phyloP scores from a whole-genome alignment of 2,113 vertebrate genomes.

The Oenanthe oenanthe region DNA sequence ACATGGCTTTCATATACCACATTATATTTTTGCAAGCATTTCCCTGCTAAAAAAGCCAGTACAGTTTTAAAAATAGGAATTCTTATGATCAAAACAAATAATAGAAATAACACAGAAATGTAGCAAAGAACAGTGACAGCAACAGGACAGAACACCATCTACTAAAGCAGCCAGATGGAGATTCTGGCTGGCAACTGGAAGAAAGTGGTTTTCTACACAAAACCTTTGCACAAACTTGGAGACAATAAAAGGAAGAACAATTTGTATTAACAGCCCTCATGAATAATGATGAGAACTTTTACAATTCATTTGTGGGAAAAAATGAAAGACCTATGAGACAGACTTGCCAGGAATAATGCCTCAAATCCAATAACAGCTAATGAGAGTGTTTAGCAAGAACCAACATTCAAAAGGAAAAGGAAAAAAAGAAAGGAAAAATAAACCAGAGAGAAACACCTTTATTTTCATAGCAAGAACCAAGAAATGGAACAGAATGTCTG shows the following conservation, averaged over 20 bases:
- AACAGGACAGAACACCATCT: neutral
- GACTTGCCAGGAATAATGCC: neutral
- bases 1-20: neutral
- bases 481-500: neutral
- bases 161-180: neutral
- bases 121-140: neutral
- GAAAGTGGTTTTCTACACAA: neutral
- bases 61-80: neutral
- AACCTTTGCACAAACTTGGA: neutral
- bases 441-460: neutral
- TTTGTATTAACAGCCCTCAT: neutral
- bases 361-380: neutral
- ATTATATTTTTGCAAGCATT: neutral
- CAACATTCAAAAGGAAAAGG: neutral
- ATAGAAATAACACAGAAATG: neutral
- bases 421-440: fast-evolving
- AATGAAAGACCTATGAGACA: neutral
- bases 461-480: neutral
- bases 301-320: neutral
- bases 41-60: neutral
- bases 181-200: neutral
- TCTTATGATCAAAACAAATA: neutral
- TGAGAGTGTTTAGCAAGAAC: neutral
- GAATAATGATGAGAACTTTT: neutral
- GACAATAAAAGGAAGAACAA: neutral